Percentiles rank a stretch among this genome's conserved stretches.
These are phyloP conservation scores for Pyrrhosoma nymphula DNA, from an alignment of 2,888 invertebrate genomes.

Conservation along the genomic window DNA sequence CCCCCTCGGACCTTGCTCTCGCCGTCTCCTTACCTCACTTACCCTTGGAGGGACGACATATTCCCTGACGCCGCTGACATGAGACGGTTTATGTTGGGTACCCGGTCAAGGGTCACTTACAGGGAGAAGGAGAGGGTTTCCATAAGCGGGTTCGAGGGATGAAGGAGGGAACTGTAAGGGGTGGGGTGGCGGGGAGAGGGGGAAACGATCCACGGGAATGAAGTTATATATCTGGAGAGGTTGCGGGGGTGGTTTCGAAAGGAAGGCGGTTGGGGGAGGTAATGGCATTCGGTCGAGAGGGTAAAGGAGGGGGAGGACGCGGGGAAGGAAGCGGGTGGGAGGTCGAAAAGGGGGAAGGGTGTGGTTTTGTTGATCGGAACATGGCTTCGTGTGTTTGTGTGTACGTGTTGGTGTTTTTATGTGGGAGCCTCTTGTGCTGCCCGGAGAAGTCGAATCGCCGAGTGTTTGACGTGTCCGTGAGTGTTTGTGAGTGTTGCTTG, in stretches of 20 bases:
- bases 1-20: background rate
- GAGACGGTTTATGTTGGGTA: slow-evolving; percentile 49
- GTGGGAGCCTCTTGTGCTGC: background rate
- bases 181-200: background rate
- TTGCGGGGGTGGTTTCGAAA: background rate
- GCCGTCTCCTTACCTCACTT: background rate
- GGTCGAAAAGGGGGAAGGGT: background rate
- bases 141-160: background rate
- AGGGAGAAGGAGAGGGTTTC: background rate
- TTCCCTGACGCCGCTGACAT: slow-evolving; percentile 45
- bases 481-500: background rate
- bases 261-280: background rate
- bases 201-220: background rate
- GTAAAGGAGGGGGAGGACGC: background rate
- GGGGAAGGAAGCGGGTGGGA: background rate
- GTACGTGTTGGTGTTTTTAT: background rate
- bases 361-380: background rate
- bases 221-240: background rate
- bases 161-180: background rate
- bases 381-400: background rate
- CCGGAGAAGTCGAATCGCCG: background rate
- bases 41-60: background rate
- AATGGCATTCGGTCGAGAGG: background rate
- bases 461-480: background rate
- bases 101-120: slow-evolving; percentile 49